Evolutionary conservation across 2,113 vertebrate genomes (phyloP).

Genomic region (Fulica atra): DNA sequence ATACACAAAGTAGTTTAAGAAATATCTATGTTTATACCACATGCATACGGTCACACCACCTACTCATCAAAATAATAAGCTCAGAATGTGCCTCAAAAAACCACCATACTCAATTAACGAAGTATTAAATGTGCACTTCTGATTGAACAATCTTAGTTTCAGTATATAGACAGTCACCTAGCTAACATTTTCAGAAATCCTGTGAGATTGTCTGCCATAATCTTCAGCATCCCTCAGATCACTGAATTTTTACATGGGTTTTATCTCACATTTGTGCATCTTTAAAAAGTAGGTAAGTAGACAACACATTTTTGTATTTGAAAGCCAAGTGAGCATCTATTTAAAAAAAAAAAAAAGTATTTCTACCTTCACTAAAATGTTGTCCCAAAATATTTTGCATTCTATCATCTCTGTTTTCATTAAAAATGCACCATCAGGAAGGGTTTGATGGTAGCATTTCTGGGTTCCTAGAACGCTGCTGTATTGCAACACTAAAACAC

Average conservation of each 20-base stretch:
- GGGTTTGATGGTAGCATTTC: not conserved
- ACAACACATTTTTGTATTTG: not conserved
- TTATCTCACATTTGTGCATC: not conserved
- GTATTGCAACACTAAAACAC: constrained; percentile 5
- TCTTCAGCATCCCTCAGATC: not conserved
- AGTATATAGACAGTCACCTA: not conserved
- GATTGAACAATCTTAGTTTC: not conserved
- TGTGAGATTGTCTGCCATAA: not conserved
- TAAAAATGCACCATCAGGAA: not conserved
- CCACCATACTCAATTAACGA: not conserved
- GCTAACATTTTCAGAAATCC: not conserved
- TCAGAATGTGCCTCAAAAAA: not conserved
- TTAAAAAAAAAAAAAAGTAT: not conserved
- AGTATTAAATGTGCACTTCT: not conserved
- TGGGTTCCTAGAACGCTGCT: not conserved
- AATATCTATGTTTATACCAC: not conserved
- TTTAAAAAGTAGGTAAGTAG: not conserved
- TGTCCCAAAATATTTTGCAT: not conserved
- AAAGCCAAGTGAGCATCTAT: not conserved
- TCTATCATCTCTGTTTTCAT: not conserved
- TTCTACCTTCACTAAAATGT: not conserved
- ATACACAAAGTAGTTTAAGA: not conserved
- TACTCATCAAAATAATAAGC: not conserved
- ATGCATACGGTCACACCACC: not conserved
- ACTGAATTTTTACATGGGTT: not conserved